Percentiles rank a stretch among this genome's conserved stretches.
Evolutionary conservation across 1,140 invertebrate genomes (phyloP).

Genomic region (Laupala kohalensis): DNA sequence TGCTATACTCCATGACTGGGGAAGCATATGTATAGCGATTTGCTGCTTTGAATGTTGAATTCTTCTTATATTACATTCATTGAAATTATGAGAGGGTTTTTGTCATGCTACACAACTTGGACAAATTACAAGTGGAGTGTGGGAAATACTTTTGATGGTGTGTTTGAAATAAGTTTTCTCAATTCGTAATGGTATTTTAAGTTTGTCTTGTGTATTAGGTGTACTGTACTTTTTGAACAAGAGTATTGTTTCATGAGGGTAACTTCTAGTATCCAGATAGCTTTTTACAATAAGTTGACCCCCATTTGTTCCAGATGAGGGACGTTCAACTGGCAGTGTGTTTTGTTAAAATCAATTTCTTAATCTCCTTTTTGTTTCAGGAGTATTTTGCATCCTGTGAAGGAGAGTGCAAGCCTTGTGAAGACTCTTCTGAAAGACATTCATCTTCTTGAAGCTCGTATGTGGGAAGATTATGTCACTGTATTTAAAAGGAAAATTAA

Average conservation of each 20-base stretch:
- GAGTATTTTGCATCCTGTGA: conserved; percentile 6
- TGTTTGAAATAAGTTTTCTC: too few relatives aligned
- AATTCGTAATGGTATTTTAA: background rate
- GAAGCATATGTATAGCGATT: too few relatives aligned
- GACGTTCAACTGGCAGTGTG: too few relatives aligned
- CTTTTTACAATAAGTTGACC: background rate
- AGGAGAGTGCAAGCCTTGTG: conserved; percentile 5
- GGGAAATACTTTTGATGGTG: too few relatives aligned
- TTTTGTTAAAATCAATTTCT: too few relatives aligned
- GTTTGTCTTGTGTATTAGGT: too few relatives aligned
- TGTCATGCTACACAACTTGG: too few relatives aligned
- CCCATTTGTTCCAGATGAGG: background rate
- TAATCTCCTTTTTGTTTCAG: background rate
- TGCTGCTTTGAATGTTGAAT: too few relatives aligned
- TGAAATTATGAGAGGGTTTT: too few relatives aligned
- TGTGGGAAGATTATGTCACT: conserved; percentile 1
- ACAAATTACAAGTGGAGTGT: too few relatives aligned
- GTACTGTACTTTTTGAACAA: background rate
- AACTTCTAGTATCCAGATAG: background rate
- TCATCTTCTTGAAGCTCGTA: background rate
- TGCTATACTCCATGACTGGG: too few relatives aligned
- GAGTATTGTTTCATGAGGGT: background rate
- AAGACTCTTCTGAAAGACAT: background rate
- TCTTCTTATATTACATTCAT: too few relatives aligned
- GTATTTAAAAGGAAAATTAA: conserved; percentile 1